phyloP scores from a whole-genome alignment of 1,140 invertebrate species.

The Euura lappo region DNA sequence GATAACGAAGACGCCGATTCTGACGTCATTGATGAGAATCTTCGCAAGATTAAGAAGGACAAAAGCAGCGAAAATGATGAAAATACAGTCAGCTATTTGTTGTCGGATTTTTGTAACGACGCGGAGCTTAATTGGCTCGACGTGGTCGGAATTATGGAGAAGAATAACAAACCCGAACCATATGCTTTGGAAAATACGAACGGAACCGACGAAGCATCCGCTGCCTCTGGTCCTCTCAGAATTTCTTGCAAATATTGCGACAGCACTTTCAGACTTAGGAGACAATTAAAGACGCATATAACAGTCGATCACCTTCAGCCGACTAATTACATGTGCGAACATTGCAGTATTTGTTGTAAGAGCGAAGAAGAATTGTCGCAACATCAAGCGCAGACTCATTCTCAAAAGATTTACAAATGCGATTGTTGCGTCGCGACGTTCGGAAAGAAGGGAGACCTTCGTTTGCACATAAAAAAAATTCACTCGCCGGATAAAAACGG shows the following conservation, averaged over 20 bases:
- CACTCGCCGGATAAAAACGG: background rate
- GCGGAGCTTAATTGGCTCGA: slow-evolving; percentile 27
- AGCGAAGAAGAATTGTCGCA: background rate
- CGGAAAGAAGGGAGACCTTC: background rate
- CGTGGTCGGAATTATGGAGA: slow-evolving; percentile 24
- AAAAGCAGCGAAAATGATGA: background rate
- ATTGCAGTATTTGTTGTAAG: background rate
- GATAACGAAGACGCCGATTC: background rate
- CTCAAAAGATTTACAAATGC: background rate
- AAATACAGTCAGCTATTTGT: slow-evolving; percentile 26
- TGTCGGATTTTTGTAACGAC: slow-evolving; percentile 25
- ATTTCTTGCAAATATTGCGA: background rate
- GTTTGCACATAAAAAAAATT: background rate
- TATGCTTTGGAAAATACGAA: background rate
- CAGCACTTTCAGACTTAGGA: background rate
- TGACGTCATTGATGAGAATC: background rate
- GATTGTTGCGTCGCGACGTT: background rate
- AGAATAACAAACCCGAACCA: background rate
- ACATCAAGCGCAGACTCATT: background rate
- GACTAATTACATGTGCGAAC: background rate
- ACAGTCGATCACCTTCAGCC: background rate
- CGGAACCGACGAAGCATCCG: background rate
- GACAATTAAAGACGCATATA: background rate
- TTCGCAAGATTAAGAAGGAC: background rate
- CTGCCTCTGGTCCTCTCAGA: background rate